A percentile compares a stretch with the other conserved stretches of the same genome.
Evolutionary conservation across 2,797 vertebrate species (phyloP).

Genomic region (Phyllotis vaccarum): DNA sequence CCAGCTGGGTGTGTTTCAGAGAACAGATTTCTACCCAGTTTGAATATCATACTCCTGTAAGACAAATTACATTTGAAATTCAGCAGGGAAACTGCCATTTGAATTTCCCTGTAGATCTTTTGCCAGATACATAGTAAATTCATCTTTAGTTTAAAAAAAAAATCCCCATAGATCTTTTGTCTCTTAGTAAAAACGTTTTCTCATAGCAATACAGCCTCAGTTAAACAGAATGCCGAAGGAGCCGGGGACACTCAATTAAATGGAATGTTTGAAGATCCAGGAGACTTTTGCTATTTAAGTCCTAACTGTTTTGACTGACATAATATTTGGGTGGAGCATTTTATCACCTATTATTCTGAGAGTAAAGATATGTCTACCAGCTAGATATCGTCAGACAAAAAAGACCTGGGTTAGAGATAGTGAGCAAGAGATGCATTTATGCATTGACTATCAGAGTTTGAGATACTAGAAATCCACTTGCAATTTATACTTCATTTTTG

Average conservation of each 20-base stretch:
- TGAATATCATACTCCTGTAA: constrained; percentile 70
- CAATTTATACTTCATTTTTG: constrained; percentile 20
- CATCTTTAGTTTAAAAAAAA: too few species aligned
- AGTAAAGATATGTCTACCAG: constrained; percentile 27
- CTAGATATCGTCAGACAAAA: not conserved
- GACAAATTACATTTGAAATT: constrained; percentile 73
- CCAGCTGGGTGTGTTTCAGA: constrained; percentile 38
- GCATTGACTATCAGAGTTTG: not conserved
- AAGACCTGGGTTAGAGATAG: not conserved
- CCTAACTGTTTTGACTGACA: constrained; percentile 1
- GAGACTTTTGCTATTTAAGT: not conserved
- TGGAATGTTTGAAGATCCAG: not conserved
- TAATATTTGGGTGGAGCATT: constrained; percentile 7
- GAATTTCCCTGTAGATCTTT: constrained; percentile 57
- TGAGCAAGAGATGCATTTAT: not conserved
- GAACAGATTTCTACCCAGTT: constrained; percentile 43
- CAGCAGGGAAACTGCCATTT: constrained; percentile 44
- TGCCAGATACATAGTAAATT: constrained; percentile 34
- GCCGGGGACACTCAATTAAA: not conserved
- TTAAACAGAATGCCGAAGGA: not conserved
- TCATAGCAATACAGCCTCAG: not conserved
- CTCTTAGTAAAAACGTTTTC: constrained; percentile 7
- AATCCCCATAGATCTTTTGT: not conserved
- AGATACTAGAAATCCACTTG: not conserved
- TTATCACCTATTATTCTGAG: not conserved